A percentile compares a stretch with the other conserved stretches of the same genome.
Conservation (phyloP, 2,888 invertebrate genomes). For the Parochlus steinenii region DNA sequence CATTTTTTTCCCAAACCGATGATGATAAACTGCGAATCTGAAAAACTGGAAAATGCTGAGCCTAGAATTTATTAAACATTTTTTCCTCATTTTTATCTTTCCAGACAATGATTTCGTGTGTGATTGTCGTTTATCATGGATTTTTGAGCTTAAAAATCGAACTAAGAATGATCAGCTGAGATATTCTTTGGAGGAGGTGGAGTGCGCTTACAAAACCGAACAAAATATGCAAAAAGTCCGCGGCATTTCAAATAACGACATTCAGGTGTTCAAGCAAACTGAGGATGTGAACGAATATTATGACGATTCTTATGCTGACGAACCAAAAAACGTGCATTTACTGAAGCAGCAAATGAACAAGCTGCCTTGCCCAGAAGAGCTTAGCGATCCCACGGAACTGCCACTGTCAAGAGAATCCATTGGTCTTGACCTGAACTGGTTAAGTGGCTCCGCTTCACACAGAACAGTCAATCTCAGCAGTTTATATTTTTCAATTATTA, state of each 20-base stretch:
- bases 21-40: not conserved
- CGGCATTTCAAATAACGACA: not conserved
- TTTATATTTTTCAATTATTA: too few species aligned
- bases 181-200: slow-evolving; percentile 50
- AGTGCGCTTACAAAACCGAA: slow-evolving; percentile 45
- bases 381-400: slow-evolving; percentile 44
- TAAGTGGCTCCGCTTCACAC: slow-evolving; percentile 1
- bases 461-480: too few species aligned
- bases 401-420: slow-evolving; percentile 37
- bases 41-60: not conserved
- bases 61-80: not conserved
- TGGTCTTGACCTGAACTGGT: slow-evolving; percentile 14
- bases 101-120: slow-evolving; percentile 71
- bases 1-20: not conserved
- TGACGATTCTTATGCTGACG: slow-evolving; percentile 4
- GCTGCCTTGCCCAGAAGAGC: slow-evolving; percentile 41
- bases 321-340: slow-evolving; percentile 24
- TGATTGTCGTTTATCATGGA: slow-evolving; percentile 70
- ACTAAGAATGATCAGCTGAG: slow-evolving; percentile 54
- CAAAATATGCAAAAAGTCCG: not conserved
- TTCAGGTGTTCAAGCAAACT: not conserved
- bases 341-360: slow-evolving; percentile 39
- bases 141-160: slow-evolving; percentile 54
- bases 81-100: slow-evolving; percentile 24
- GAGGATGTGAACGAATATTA: slow-evolving; percentile 3